Evolutionary conservation across 2,113 vertebrate genomes (phyloP).

Genomic region (Hipposideros armiger): DNA sequence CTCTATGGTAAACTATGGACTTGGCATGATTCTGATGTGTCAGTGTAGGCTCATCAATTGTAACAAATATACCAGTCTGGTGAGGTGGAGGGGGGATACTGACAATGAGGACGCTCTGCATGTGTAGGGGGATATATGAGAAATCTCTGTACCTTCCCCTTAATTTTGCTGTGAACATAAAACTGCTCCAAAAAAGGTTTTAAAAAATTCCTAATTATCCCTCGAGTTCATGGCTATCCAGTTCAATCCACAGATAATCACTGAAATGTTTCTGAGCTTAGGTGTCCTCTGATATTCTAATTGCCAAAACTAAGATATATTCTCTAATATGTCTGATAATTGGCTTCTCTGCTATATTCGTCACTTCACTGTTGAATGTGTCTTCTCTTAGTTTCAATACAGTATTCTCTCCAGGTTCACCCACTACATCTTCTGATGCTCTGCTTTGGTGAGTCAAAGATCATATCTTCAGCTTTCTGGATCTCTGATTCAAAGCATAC

Average conservation of each 20-base stretch:
- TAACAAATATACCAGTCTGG: not conserved
- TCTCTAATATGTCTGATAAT: not conserved
- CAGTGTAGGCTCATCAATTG: not conserved
- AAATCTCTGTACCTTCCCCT: not conserved
- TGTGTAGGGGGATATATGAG: not conserved
- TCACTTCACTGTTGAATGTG: not conserved
- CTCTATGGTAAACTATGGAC: not conserved
- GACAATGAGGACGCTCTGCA: not conserved
- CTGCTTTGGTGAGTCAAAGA: not conserved
- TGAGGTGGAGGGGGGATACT: not conserved
- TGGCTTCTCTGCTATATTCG: not conserved
- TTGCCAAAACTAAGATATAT: not conserved
- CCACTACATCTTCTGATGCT: not conserved
- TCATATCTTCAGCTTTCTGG: not conserved
- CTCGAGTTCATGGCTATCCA: not conserved
- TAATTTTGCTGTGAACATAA: not conserved
- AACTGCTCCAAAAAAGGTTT: not conserved
- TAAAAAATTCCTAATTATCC: not conserved
- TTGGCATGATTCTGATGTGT: not conserved
- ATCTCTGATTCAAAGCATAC: not conserved
- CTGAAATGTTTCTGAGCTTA: not conserved
- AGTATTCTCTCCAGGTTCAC: not conserved
- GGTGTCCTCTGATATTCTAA: not conserved
- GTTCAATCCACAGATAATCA: not conserved
- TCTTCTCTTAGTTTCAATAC: not conserved